Evolutionary conservation across 2,888 invertebrate genomes (phyloP), one percentile per base, ranked within the genome.

Genomic region (Andrena flavipes): DNA sequence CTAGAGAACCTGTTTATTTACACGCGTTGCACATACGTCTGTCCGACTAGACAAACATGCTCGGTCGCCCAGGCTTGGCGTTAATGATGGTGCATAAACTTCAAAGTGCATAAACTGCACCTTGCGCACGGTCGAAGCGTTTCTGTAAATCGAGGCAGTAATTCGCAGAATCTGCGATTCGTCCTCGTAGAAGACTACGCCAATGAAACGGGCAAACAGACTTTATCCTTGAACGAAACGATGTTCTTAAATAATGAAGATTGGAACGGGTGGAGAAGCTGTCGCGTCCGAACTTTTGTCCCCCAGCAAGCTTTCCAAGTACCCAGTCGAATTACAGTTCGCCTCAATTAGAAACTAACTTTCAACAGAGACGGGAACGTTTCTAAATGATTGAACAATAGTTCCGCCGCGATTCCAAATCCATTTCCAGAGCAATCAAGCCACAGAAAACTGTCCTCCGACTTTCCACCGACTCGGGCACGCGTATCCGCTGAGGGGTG

Each of bases 1-100:
- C 72, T 65, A 68, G 48, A 62, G 29, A 16, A 54, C 62, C 42
- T 30, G 23, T 80, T 72, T 56, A 42, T 23, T 56, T 42, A 80
- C 35, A 49, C 56, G 26, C 23, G 67, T 51, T 59, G 33, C 74
- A 23, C n/a, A 49, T 7, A 20, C 35, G 1, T 5, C 42, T 42
- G 42, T 1, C 13, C 8, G 68, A 56, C 16, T 10, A 5, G 20
- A 7, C 35, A 26, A 78, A 78, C 16, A 59, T 7, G 13, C 7
- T 42, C 8, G 0, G 7, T 3, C 3, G 8, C 1, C 26, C n/a
- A 23, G 20, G 42, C 10, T 20, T 59, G 16, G 59, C 59, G 59
- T 60, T 74, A 74, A 74, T 49, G 13, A 59, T 49, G 48, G 33
- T 42, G 49, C 64, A 59, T 56, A 13, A 76, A 35, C 48, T 70